A percentile compares a stretch with the other conserved stretches of the same genome.
Evolutionary conservation across 2,797 vertebrate genomes (phyloP).

Genomic region (Sus cebifrons): DNA sequence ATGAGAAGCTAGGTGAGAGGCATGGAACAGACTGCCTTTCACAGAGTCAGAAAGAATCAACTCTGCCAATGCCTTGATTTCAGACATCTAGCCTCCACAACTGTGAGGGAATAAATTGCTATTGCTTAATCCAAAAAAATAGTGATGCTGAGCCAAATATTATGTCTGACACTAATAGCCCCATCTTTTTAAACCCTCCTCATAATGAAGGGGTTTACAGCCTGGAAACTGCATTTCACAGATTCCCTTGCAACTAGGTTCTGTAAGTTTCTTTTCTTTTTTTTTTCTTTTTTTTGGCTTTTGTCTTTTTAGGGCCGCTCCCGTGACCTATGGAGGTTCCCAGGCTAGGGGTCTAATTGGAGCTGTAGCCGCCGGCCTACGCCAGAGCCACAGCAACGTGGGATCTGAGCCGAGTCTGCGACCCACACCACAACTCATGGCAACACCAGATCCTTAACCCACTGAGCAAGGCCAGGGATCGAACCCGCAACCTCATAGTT

Average conservation of each 20-base stretch:
- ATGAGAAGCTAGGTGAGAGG: not conserved
- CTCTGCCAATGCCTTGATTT: not conserved
- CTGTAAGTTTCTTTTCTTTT: not conserved
- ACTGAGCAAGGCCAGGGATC: too few species aligned
- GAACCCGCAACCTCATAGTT: too few species aligned
- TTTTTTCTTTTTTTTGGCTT: too few species aligned
- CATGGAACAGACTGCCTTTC: not conserved
- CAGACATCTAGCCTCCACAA: too few species aligned
- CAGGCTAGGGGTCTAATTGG: too few species aligned
- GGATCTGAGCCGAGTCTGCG: too few species aligned
- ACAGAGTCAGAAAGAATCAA: not conserved
- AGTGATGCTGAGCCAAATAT: not conserved
- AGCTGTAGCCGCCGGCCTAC: too few species aligned
- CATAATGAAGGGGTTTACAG: not conserved
- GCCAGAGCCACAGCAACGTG: too few species aligned
- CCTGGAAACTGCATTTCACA: not conserved
- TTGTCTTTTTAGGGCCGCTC: too few species aligned
- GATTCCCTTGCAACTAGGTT: not conserved
- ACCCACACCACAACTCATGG: too few species aligned
- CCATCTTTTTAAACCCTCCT: not conserved
- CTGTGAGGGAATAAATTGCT: not conserved
- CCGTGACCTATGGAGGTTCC: too few species aligned
- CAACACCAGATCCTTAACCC: too few species aligned
- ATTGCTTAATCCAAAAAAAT: not conserved
- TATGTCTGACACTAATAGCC: not conserved